Conservation (phyloP, 2,113 vertebrate genomes). For the mouse (Mus musculus) region DNA sequence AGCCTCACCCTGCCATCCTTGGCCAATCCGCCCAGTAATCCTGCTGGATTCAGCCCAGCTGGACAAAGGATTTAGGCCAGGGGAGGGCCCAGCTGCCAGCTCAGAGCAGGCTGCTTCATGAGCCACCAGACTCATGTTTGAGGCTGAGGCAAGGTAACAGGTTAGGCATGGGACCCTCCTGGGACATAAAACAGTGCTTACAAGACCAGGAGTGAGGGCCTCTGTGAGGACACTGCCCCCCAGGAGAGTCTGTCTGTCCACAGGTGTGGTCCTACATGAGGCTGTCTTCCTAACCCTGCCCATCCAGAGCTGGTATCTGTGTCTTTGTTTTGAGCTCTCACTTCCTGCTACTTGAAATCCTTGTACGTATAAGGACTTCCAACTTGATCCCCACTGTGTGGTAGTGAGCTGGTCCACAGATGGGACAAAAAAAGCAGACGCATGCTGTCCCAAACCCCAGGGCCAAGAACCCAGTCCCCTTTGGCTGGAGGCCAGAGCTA, state of each 20-base stretch:
- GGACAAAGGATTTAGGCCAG: slow-evolving; percentile 88
- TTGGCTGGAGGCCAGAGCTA: neutral
- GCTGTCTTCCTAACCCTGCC: neutral
- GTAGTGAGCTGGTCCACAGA: rapidly evolving
- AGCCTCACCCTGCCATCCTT: neutral
- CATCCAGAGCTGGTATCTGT: rapidly evolving
- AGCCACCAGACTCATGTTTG: neutral
- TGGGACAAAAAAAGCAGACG: neutral
- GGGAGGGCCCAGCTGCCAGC: slow-evolving; percentile 68
- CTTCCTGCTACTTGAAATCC: too few relatives aligned
- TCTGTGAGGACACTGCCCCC: rapidly evolving
- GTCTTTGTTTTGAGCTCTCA: neutral
- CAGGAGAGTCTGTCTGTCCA: too few relatives aligned
- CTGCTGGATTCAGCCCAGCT: slow-evolving; percentile 85
- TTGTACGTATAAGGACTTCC: neutral
- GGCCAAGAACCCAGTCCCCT: neutral
- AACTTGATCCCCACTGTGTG: rapidly evolving
- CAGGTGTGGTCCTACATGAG: neutral
- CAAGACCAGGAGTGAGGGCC: rapidly evolving
- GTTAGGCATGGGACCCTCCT: neutral
- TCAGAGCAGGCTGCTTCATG: neutral
- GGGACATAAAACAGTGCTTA: too few relatives aligned
- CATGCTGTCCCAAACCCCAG: neutral
- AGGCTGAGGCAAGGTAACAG: neutral
- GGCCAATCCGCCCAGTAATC: slow-evolving; percentile 92